A percentile compares a stretch with the other conserved stretches of the same genome.
Conservation (phyloP, 2,113 vertebrate genomes). For the Pteropus alecto region DNA sequence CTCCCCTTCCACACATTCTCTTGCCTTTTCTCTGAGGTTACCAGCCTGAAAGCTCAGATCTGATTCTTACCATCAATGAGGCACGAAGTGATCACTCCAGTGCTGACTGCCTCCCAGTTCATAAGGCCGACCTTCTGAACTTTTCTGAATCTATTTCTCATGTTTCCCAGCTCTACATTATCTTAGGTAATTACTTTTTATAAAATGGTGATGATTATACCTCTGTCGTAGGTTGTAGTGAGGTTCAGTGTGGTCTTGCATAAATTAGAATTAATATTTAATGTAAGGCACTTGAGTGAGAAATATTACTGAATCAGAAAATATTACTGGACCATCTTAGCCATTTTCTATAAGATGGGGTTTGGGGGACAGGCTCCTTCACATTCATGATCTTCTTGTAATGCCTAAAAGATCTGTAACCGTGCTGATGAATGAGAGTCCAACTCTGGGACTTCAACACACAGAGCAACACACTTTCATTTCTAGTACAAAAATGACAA, state of each 20-base stretch:
- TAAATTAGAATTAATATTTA: not conserved
- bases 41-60: not conserved
- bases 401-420: not conserved
- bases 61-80: not conserved
- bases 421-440: not conserved
- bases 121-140: not conserved
- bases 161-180: not conserved
- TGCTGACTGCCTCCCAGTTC: not conserved
- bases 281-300: not conserved
- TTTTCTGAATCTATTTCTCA: not conserved
- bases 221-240: not conserved
- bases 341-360: not conserved
- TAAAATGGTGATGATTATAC: not conserved
- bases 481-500: not conserved
- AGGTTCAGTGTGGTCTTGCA: not conserved
- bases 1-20: rapidly evolving
- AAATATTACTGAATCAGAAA: not conserved
- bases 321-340: not conserved
- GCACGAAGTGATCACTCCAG: not conserved
- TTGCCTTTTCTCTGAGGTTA: not conserved
- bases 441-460: not conserved
- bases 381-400: not conserved
- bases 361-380: not conserved
- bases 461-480: not conserved
- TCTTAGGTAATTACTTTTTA: not conserved